These are phyloP conservation scores for Aphyosemion australe DNA, from an alignment of 2,113 vertebrate genomes.

Conservation along the genomic window DNA sequence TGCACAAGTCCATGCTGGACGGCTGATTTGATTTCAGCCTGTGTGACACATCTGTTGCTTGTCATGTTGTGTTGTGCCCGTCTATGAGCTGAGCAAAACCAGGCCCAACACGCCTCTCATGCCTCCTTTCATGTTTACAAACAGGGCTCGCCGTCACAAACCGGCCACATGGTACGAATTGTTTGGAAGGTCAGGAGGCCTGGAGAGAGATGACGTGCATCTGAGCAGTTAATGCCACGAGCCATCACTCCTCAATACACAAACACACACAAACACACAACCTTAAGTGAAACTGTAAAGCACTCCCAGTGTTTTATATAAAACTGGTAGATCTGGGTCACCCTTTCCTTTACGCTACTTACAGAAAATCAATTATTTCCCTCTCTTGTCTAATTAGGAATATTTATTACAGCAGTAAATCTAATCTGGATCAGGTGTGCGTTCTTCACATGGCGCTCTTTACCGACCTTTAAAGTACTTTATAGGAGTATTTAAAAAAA, in stretches of 20 bases:
- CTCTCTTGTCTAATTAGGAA: slow-evolving; percentile 62
- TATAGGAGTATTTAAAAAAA: slow-evolving; percentile 36
- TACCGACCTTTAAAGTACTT: slow-evolving; percentile 63
- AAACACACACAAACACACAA: neutral
- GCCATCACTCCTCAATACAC: slow-evolving; percentile 26
- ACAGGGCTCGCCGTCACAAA: slow-evolving; percentile 41
- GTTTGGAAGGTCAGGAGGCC: slow-evolving; percentile 36
- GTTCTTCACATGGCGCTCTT: slow-evolving; percentile 61
- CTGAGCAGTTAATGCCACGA: slow-evolving; percentile 34
- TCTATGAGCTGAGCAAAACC: slow-evolving; percentile 44
- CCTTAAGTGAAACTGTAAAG: slow-evolving; percentile 24
- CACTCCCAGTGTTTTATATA: slow-evolving; percentile 25
- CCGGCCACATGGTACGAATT: slow-evolving; percentile 26
- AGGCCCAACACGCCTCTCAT: slow-evolving; percentile 27
- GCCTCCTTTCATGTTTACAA: slow-evolving; percentile 60
- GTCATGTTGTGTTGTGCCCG: slow-evolving; percentile 66
- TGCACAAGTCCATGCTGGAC: slow-evolving; percentile 39
- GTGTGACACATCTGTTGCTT: slow-evolving; percentile 78
- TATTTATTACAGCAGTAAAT: slow-evolving; percentile 63
- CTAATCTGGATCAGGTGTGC: slow-evolving; percentile 54
- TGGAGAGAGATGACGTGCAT: slow-evolving; percentile 5
- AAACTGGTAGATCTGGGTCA: slow-evolving; percentile 35
- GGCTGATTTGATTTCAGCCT: slow-evolving; percentile 68
- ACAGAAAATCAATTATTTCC: slow-evolving; percentile 67
- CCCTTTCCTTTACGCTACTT: slow-evolving; percentile 46